These are phyloP conservation scores for Mohoua ochrocephala DNA, from an alignment of 2,113 vertebrate species.

Conservation along the genomic window DNA sequence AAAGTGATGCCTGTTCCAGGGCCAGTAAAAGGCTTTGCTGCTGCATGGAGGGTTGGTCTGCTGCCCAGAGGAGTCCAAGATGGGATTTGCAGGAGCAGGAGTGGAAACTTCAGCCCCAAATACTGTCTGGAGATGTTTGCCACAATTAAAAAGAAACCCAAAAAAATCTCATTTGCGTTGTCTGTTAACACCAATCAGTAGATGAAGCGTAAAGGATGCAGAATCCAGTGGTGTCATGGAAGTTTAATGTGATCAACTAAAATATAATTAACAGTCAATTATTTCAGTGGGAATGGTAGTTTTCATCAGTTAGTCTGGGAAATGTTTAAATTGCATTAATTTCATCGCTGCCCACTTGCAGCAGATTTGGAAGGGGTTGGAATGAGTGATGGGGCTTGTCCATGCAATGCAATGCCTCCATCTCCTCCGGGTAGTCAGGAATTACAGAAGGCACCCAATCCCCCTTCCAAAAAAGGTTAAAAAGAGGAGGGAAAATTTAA, in stretches of 20 bases:
- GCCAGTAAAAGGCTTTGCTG: neutral
- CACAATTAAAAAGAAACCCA: neutral
- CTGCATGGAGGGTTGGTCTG: neutral
- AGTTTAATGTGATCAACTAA: neutral
- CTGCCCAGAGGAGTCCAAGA: neutral
- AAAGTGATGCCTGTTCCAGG: neutral
- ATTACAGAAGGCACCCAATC: neutral
- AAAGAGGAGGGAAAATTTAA: neutral
- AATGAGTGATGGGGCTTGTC: neutral
- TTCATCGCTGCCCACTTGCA: neutral
- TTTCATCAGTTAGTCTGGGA: neutral
- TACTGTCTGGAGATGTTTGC: neutral
- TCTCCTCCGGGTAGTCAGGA: neutral
- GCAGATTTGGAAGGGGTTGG: neutral
- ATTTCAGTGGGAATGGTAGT: neutral
- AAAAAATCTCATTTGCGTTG: accelerated
- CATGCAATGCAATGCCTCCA: accelerated
- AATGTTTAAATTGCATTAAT: neutral
- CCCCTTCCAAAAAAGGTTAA: neutral
- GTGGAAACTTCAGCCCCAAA: neutral
- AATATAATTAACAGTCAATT: constrained; percentile 24
- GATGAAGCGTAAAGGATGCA: neutral
- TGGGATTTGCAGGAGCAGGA: neutral
- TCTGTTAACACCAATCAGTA: neutral
- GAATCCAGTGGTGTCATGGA: neutral